A percentile compares a stretch with the other conserved stretches of the same genome.
These are phyloP conservation scores for Todus mexicanus DNA, from an alignment of 2,797 vertebrate genomes.

Conservation along the genomic window DNA sequence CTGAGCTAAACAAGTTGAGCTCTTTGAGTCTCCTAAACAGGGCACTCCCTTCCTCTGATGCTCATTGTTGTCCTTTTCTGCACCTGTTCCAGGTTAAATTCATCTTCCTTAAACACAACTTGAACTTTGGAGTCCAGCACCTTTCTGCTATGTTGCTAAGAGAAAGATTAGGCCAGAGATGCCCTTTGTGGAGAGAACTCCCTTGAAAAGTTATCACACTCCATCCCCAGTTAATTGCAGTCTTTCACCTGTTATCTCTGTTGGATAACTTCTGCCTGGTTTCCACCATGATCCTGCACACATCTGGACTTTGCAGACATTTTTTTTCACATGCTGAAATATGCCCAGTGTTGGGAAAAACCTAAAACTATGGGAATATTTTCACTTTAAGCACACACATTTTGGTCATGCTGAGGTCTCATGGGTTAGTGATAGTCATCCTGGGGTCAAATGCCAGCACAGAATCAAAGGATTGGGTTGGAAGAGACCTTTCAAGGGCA, in stretches of 20 bases:
- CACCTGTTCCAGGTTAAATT: slow-evolving; percentile 5
- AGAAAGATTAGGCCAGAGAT: neutral
- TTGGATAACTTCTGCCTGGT: neutral
- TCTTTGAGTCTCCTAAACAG: neutral
- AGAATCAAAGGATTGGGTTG: neutral
- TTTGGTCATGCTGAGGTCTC: neutral
- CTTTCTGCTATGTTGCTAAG: neutral
- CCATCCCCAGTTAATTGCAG: neutral
- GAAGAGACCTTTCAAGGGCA: neutral
- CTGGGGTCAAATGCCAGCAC: neutral
- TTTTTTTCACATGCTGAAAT: neutral
- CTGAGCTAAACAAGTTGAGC: neutral
- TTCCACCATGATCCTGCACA: neutral
- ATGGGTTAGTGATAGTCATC: neutral
- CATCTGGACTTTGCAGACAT: neutral
- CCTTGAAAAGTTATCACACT: neutral
- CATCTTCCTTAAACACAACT: neutral
- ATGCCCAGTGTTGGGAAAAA: neutral
- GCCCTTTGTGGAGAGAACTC: neutral
- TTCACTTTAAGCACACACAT: neutral
- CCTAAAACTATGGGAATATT: neutral
- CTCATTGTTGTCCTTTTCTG: neutral
- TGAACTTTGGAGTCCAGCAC: neutral
- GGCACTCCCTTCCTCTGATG: neutral
- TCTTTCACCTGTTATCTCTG: neutral